These are phyloP conservation scores for Aix galericulata DNA, from an alignment of 2,113 vertebrate species.

Conservation along the genomic window DNA sequence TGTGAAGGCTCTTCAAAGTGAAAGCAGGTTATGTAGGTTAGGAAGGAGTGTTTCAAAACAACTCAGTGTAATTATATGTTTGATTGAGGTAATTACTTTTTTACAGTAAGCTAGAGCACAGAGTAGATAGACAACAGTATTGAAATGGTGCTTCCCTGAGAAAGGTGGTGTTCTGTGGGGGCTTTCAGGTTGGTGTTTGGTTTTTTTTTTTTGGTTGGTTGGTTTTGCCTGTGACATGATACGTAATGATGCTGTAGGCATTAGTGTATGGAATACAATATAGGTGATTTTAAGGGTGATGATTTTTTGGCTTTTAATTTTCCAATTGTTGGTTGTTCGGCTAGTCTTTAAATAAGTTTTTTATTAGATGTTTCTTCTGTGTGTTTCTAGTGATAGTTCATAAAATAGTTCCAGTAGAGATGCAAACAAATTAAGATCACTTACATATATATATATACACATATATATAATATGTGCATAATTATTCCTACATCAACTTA, in stretches of 20 bases:
- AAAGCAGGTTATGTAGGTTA: slow-evolving; percentile 58
- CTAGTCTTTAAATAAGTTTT: not conserved
- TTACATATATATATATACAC: not conserved
- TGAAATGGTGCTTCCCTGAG: not conserved
- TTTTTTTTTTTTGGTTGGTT: not conserved
- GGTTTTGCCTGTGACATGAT: not conserved
- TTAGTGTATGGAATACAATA: not conserved
- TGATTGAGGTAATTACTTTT: slow-evolving; percentile 9
- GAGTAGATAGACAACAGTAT: not conserved
- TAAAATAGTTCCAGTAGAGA: not conserved
- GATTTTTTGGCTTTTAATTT: not conserved
- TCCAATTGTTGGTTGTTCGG: not conserved
- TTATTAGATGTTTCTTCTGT: not conserved
- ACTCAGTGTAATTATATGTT: slow-evolving; percentile 16
- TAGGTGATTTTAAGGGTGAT: not conserved
- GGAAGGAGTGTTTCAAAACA: slow-evolving; percentile 56
- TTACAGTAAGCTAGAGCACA: slow-evolving; percentile 9
- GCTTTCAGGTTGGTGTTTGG: not conserved
- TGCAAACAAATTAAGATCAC: not conserved
- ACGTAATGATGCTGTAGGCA: not conserved
- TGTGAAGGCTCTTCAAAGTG: slow-evolving; percentile 6
- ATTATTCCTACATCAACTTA: not conserved
- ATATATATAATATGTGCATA: too few relatives aligned
- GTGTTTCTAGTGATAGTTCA: not conserved
- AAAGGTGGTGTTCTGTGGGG: not conserved